Evolutionary conservation across 2,797 vertebrate genomes (phyloP).

Genomic region (Morelia viridis): DNA sequence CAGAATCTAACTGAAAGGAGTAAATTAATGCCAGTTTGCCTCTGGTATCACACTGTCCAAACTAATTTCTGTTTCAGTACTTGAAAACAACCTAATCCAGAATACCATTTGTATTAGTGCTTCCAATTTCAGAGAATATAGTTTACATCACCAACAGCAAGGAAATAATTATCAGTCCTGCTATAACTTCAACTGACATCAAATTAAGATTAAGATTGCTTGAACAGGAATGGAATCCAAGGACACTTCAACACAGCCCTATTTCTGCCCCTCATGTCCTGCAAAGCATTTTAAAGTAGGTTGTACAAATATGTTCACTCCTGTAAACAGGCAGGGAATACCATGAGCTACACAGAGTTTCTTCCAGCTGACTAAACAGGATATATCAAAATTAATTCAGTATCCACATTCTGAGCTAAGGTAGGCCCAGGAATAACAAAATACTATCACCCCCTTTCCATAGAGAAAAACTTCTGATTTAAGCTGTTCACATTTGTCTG

Average conservation of each 20-base stretch:
- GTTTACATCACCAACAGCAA: conserved; percentile 7
- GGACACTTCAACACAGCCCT: neutral
- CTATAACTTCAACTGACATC: conserved; percentile 7
- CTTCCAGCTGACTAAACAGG: neutral
- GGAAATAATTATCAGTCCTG: neutral
- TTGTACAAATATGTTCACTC: neutral
- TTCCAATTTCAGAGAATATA: neutral
- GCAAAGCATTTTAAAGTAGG: neutral
- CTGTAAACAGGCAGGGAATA: neutral
- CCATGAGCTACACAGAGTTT: neutral
- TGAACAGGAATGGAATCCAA: neutral
- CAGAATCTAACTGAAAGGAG: neutral
- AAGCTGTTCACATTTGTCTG: neutral
- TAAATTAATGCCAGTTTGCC: neutral
- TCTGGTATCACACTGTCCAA: neutral
- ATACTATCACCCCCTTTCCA: neutral
- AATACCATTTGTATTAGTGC: neutral
- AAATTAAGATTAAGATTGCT: neutral
- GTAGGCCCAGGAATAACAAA: neutral
- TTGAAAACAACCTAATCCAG: neutral
- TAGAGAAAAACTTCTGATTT: neutral
- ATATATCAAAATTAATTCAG: neutral
- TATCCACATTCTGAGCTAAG: neutral
- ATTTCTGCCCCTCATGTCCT: neutral
- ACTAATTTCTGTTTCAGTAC: neutral